Evolutionary conservation across 2,888 invertebrate species (phyloP).

Genomic region (Willowsia nigromaculata): DNA sequence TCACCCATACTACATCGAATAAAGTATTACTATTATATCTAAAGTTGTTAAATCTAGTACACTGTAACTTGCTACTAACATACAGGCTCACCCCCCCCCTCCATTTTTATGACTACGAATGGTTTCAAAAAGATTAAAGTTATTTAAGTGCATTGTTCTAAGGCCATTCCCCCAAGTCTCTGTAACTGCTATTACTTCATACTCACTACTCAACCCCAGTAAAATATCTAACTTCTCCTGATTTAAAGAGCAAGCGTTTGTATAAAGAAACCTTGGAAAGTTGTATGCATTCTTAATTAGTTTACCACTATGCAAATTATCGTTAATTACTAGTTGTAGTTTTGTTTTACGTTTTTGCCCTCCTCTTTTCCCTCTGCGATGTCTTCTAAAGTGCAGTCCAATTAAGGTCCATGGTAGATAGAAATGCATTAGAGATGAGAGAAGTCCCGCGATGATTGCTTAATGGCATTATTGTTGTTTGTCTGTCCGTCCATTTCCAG

Average conservation of each 20-base stretch:
- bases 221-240: not conserved
- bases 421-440: too few species aligned
- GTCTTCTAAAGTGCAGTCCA: too few species aligned
- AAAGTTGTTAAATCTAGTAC: not conserved
- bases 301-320: not conserved
- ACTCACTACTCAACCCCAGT: not conserved
- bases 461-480: too few species aligned
- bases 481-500: too few species aligned
- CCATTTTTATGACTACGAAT: not conserved
- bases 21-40: not conserved
- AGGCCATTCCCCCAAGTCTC: not conserved
- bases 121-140: not conserved
- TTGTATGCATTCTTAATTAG: not conserved
- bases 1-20: not conserved
- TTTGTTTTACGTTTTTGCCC: not conserved
- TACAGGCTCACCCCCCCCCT: not conserved
- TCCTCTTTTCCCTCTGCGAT: too few species aligned
- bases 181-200: not conserved
- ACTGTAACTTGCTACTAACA: not conserved
- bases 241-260: not conserved
- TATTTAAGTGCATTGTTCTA: not conserved
- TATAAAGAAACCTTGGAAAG: not conserved
- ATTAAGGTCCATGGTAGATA: too few species aligned
- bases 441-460: too few species aligned
- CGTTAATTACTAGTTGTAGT: too few species aligned